phyloP scores from a whole-genome alignment of 2,888 invertebrate genomes.

The Diogma glabrata region DNA sequence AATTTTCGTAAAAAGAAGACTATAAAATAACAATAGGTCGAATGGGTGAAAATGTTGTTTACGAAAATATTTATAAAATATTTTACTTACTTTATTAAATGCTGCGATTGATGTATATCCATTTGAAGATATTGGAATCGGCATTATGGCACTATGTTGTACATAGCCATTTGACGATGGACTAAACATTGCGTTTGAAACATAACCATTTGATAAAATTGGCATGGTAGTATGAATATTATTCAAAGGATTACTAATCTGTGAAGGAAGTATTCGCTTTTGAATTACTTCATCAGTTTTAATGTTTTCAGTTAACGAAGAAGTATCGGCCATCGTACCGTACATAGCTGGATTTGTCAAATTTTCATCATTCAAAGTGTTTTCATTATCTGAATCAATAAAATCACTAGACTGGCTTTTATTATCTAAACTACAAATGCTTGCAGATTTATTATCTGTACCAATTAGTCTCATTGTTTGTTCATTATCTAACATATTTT shows the following conservation, averaged over 20 bases:
- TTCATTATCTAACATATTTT: slow-evolving; percentile 1
- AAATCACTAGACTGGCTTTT: slow-evolving; percentile 8
- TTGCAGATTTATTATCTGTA: slow-evolving; percentile 6
- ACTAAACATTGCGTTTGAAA: not conserved
- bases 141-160: slow-evolving; percentile 7
- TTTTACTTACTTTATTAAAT: no score
- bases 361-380: slow-evolving; percentile 1
- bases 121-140: not conserved
- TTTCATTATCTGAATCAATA: slow-evolving; percentile 3
- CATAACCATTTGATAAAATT: slow-evolving; percentile 7
- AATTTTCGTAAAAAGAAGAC: no score
- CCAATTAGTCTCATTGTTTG: not conserved
- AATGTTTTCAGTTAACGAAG: not conserved
- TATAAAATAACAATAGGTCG: no score
- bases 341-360: not conserved
- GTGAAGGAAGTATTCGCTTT: not conserved
- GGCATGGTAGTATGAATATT: not conserved
- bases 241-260: not conserved
- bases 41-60: no score
- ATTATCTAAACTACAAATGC: not conserved
- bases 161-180: slow-evolving; percentile 13
- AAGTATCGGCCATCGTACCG: not conserved
- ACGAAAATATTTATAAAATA: no score
- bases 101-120: slow-evolving; percentile 3
- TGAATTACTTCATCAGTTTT: not conserved